phyloP scores from a whole-genome alignment of 2,797 vertebrate species.

The Hydrophis major region DNA sequence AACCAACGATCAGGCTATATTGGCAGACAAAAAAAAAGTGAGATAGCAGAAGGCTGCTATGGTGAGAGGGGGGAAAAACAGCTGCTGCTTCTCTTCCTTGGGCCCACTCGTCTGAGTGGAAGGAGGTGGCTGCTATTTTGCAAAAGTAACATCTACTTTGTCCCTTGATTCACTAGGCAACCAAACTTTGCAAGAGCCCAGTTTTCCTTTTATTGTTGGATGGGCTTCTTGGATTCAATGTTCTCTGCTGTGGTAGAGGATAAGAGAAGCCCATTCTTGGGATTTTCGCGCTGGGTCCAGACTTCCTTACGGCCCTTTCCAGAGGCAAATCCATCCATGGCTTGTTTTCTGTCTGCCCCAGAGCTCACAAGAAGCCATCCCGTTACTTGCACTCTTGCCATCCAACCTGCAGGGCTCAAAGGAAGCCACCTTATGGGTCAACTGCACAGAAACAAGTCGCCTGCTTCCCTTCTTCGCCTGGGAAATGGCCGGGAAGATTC shows the following conservation, averaged over 20 bases:
- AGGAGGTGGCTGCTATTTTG: too few species aligned
- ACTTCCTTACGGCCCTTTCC: neutral
- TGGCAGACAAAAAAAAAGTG: neutral
- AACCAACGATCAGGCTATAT: neutral
- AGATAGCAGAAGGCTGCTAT: neutral
- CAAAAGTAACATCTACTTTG: neutral
- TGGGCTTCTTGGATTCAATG: neutral
- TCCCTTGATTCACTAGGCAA: neutral
- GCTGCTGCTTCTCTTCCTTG: neutral
- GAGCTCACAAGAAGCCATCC: neutral
- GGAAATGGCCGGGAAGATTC: neutral
- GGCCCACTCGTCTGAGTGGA: neutral
- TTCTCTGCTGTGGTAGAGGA: neutral
- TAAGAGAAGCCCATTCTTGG: neutral
- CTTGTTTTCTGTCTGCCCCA: neutral
- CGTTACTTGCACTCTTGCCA: neutral
- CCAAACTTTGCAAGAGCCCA: neutral
- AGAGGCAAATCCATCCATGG: neutral
- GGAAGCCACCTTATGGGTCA: neutral
- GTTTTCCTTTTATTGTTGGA: neutral
- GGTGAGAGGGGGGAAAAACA: neutral
- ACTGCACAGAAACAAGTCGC: neutral
- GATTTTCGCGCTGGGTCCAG: neutral
- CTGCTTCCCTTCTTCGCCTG: neutral
- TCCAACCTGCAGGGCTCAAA: neutral